Percentiles rank a stretch among this genome's conserved stretches.
Evolutionary conservation across 2,113 vertebrate genomes (phyloP).

Genomic region (Cyprinodon variegatus): DNA sequence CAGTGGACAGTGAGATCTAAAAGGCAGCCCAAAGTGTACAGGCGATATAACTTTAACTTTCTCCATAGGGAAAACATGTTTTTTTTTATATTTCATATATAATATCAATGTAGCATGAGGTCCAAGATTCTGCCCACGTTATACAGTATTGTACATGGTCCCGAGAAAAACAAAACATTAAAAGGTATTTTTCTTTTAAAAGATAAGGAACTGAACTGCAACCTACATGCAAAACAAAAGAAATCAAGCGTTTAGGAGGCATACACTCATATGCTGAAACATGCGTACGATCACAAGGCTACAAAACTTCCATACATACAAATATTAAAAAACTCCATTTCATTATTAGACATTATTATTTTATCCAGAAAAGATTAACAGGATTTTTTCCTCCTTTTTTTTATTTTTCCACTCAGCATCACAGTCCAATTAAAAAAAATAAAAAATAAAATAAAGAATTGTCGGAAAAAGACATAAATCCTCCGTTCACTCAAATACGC

Average conservation of each 20-base stretch:
- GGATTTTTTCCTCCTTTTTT: conserved; percentile 29
- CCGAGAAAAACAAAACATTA: conserved; percentile 71
- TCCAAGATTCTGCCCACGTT: conserved; percentile 83
- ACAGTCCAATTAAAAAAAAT: conserved; percentile 55
- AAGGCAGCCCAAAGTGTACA: conserved; percentile 86
- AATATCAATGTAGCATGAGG: conserved; percentile 88
- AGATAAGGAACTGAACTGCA: conserved; percentile 65
- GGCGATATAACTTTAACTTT: conserved; percentile 89
- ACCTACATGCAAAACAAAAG: conserved; percentile 80
- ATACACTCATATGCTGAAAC: conserved; percentile 78
- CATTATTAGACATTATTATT: conserved; percentile 66
- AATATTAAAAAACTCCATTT: conserved; percentile 73
- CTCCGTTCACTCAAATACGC: conserved; percentile 53
- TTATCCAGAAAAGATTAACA: conserved; percentile 62
- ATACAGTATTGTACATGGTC: conserved; percentile 85
- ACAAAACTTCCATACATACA: conserved; percentile 78
- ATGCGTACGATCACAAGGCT: conserved; percentile 77
- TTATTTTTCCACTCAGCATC: conserved; percentile 45
- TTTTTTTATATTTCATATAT: conserved; percentile 81
- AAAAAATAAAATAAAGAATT: conserved; percentile 34
- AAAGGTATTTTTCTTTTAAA: conserved; percentile 51
- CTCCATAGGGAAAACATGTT: conserved; percentile 91
- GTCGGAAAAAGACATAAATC: conserved; percentile 14
- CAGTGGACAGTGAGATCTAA: conserved; percentile 84
- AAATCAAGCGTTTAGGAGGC: conserved; percentile 77